These are phyloP conservation scores for Heterotilapia buettikoferi DNA, from an alignment of 2,113 vertebrate genomes.

Conservation along the genomic window DNA sequence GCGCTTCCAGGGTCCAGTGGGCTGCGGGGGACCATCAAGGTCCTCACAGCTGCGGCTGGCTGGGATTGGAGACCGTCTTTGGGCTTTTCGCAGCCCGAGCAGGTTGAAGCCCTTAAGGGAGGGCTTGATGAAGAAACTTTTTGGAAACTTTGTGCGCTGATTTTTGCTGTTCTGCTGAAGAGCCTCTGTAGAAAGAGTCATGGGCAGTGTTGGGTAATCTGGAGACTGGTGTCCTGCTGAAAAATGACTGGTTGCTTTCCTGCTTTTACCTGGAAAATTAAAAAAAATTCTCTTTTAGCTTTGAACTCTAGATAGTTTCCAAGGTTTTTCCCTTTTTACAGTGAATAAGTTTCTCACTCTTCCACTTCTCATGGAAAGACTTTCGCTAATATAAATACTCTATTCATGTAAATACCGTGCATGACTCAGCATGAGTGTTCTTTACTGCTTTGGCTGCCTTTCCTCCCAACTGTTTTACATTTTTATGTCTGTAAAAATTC, in stretches of 20 bases:
- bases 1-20: constrained; percentile 75
- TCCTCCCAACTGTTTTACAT: neutral
- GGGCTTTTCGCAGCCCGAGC: constrained; percentile 69
- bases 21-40: constrained; percentile 70
- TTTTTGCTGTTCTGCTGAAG: constrained; percentile 71
- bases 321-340: neutral
- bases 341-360: neutral
- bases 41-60: constrained; percentile 88
- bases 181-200: constrained; percentile 73
- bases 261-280: constrained; percentile 82
- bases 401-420: neutral
- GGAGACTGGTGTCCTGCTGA: constrained; percentile 75
- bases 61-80: constrained; percentile 71
- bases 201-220: constrained; percentile 79
- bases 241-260: constrained; percentile 76
- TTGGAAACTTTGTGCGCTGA: constrained; percentile 57
- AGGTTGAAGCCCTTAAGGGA: constrained; percentile 65
- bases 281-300: neutral
- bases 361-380: neutral
- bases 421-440: neutral
- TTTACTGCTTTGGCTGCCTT: neutral
- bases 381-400: neutral
- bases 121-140: constrained; percentile 55
- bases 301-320: neutral
- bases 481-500: neutral